Evolutionary conservation across 2,888 invertebrate genomes (phyloP).

Genomic region (Diogma glabrata): DNA sequence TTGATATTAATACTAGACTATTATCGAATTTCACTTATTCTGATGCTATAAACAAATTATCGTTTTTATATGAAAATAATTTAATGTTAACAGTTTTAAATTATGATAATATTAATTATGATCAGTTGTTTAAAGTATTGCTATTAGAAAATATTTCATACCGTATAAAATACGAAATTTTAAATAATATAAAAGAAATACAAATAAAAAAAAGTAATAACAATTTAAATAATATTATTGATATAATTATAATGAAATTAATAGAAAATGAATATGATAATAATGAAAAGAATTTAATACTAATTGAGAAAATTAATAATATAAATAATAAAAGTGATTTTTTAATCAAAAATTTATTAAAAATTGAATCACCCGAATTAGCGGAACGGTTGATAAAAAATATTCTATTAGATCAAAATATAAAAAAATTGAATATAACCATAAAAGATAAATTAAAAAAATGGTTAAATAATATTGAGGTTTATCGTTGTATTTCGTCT

Average conservation of each 20-base stretch:
- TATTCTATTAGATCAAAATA: slow-evolving; percentile 19
- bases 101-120: slow-evolving; percentile 1
- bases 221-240: neutral
- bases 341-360: slow-evolving; percentile 29
- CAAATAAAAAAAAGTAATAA: no score
- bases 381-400: no score
- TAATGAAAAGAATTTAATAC: slow-evolving; percentile 26
- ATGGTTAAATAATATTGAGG: slow-evolving; percentile 48
- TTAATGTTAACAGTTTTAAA: slow-evolving; percentile 1
- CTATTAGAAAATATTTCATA: neutral
- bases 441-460: no score
- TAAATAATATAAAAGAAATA: neutral
- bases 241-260: neutral
- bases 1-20: neutral
- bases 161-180: neutral
- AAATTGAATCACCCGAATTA: slow-evolving; percentile 20
- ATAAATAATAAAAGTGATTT: slow-evolving; percentile 24
- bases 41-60: neutral
- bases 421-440: no score
- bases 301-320: slow-evolving; percentile 26
- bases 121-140: neutral
- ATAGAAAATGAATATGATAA: slow-evolving; percentile 17
- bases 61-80: neutral
- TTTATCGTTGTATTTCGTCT: slow-evolving; percentile 49
- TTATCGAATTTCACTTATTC: neutral